Conservation (phyloP, 2,113 vertebrate genomes). For the Oncorhynchus nerka region DNA sequence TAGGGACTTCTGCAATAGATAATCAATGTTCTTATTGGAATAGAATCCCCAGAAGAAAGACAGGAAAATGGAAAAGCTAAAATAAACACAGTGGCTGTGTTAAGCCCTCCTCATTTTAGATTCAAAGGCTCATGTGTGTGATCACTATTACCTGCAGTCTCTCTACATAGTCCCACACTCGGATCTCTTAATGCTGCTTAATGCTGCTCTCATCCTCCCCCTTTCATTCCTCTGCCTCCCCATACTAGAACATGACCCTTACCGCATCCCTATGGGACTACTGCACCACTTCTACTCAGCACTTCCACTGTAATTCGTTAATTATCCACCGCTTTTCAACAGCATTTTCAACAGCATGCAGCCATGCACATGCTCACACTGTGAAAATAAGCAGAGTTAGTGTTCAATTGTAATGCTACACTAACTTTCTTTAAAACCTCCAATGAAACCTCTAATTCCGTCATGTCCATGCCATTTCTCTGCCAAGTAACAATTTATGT, state of each 20-base stretch:
- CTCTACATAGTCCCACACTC: conserved; percentile 22
- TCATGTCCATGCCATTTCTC: no score
- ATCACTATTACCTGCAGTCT: conserved; percentile 39
- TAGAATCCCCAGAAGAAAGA: background rate
- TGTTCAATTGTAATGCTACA: no score
- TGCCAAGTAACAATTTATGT: no score
- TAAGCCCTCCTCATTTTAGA: conserved; percentile 8
- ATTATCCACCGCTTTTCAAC: conserved; percentile 1
- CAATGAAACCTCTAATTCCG: no score
- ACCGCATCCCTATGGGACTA: conserved; percentile 14
- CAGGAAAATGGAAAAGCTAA: background rate
- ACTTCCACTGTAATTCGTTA: conserved; percentile 13
- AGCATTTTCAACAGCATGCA: conserved; percentile 15
- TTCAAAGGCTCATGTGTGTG: conserved; percentile 28
- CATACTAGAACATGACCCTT: conserved; percentile 21
- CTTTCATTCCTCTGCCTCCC: conserved; percentile 22
- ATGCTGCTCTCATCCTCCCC: background rate
- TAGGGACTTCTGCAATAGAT: no score
- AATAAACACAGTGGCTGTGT: conserved; percentile 4
- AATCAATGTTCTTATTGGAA: no score
- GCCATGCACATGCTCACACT: background rate
- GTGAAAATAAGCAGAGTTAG: background rate
- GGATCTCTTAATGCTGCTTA: background rate
- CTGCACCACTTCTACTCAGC: conserved; percentile 8
- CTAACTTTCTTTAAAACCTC: no score